These are phyloP conservation scores for Ochotona princeps DNA, from an alignment of 2,113 vertebrate genomes.

Conservation along the genomic window DNA sequence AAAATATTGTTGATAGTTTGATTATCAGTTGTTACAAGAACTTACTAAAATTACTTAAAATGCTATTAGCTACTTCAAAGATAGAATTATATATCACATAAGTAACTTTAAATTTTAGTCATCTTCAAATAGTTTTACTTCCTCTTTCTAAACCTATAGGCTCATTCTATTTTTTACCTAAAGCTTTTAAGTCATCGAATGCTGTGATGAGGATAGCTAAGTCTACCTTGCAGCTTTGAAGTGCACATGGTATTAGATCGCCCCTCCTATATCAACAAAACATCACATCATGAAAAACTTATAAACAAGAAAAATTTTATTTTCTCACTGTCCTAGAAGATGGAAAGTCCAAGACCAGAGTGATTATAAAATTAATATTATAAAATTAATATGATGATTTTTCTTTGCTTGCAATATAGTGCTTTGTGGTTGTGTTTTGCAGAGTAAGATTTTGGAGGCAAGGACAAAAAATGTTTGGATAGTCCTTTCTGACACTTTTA, in stretches of 20 bases:
- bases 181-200: neutral
- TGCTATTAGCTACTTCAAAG: neutral
- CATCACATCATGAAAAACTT: neutral
- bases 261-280: neutral
- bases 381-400: neutral
- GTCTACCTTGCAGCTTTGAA: neutral
- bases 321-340: neutral
- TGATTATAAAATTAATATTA: no score
- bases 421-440: neutral
- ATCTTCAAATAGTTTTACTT: neutral
- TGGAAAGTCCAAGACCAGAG: neutral
- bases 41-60: neutral
- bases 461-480: rapidly evolving
- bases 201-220: neutral
- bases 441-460: neutral
- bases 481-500: neutral
- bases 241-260: neutral
- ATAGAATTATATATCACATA: neutral
- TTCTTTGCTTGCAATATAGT: neutral
- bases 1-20: no score
- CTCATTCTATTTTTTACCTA: neutral
- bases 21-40: neutral
- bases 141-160: no score
- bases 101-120: neutral
- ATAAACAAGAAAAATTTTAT: neutral